A percentile compares a stretch with the other conserved stretches of the same genome.
Evolutionary conservation across 2,797 vertebrate genomes (phyloP).

Genomic region (Sebastes taczanowskii): DNA sequence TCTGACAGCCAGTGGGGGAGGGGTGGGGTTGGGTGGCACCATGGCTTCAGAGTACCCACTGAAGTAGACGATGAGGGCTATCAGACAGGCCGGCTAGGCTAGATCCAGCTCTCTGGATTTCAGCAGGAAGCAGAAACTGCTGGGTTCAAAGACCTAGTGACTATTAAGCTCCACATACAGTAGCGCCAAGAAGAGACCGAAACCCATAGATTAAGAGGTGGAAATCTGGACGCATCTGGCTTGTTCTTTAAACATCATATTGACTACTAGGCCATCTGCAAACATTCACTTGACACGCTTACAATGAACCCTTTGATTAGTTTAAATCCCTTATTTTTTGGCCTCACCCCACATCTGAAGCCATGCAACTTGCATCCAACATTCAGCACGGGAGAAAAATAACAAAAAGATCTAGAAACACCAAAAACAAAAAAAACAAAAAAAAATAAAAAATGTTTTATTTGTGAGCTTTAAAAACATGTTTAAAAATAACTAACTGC

Average conservation of each 20-base stretch:
- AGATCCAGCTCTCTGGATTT: conserved; percentile 42
- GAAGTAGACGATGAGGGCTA: conserved; percentile 48
- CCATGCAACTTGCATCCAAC: too few species aligned
- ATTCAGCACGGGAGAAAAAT: too few species aligned
- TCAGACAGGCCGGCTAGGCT: conserved; percentile 60
- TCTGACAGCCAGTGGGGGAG: conserved; percentile 4
- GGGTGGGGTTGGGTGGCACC: conserved; percentile 16
- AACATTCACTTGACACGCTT: too few species aligned
- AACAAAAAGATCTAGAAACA: too few species aligned
- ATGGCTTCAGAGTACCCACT: conserved; percentile 30
- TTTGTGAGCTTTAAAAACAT: too few species aligned
- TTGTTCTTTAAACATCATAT: not conserved
- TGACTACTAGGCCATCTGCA: too few species aligned
- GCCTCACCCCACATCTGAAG: too few species aligned
- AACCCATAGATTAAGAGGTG: conserved; percentile 21
- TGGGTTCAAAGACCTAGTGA: conserved; percentile 46
- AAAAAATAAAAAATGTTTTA: too few species aligned
- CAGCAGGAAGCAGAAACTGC: conserved; percentile 47
- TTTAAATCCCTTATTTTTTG: too few species aligned
- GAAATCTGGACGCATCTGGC: not conserved
- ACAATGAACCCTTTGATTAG: too few species aligned
- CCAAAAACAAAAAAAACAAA: too few species aligned
- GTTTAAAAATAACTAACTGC: not conserved
- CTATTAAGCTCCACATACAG: conserved; percentile 27
- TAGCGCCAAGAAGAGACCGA: conserved; percentile 7